Percentiles rank a stretch among this genome's conserved stretches.
These are phyloP conservation scores for Drosophila meridionalis DNA, from an alignment of 2,888 invertebrate genomes.

Conservation along the genomic window DNA sequence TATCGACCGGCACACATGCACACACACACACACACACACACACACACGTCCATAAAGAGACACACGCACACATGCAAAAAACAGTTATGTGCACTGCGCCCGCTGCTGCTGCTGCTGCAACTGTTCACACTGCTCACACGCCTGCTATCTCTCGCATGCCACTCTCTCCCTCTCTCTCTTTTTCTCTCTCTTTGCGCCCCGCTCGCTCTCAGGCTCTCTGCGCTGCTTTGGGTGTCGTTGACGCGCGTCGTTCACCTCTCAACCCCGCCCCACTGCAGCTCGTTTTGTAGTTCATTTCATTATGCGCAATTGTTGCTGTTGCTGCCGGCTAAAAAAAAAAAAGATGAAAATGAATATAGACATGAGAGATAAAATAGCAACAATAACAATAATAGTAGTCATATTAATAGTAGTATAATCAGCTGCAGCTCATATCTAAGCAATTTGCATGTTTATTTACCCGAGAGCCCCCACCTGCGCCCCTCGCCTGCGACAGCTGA, in stretches of 20 bases:
- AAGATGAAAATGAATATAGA: not conserved
- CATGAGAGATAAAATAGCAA: not conserved
- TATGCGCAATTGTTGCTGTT: slow-evolving; percentile 33
- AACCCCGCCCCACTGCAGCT: slow-evolving; percentile 3
- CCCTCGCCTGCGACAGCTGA: not conserved
- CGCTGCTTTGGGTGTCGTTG: slow-evolving; percentile 49
- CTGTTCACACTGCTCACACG: slow-evolving; percentile 5
- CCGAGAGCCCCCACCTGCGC: not conserved
- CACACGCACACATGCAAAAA: slow-evolving; percentile 16
- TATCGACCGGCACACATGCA: slow-evolving; percentile 54
- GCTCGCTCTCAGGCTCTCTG: no score
- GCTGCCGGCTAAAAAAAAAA: slow-evolving; percentile 11
- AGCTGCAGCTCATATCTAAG: not conserved
- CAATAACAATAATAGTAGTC: not conserved
- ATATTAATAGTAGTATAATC: not conserved
- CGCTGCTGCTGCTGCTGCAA: not conserved
- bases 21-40: not conserved
- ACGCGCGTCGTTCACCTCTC: slow-evolving; percentile 44
- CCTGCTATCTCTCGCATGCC: slow-evolving; percentile 1
- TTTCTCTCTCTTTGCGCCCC: not conserved
- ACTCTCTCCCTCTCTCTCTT: not conserved
- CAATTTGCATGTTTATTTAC: not conserved
- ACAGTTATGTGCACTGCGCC: slow-evolving; percentile 41
- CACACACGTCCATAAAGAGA: not conserved
- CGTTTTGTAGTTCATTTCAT: slow-evolving; percentile 29